A percentile compares a stretch with the other conserved stretches of the same genome.
Conservation (phyloP, 2,113 vertebrate genomes). For the Saccopteryx bilineata region DNA sequence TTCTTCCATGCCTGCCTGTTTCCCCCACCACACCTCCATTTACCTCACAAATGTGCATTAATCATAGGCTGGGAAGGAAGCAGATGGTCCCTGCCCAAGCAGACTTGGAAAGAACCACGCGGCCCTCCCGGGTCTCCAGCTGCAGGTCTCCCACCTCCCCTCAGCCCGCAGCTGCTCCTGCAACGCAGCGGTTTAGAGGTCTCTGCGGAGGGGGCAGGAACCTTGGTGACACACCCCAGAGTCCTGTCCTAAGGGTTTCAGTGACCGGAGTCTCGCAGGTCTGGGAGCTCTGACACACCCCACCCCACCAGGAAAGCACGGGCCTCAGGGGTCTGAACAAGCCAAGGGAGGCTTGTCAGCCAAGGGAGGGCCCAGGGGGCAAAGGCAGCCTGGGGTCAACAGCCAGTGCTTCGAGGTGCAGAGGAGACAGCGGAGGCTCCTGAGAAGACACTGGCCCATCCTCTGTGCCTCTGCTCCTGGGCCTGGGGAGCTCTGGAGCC, state of each 20-base stretch:
- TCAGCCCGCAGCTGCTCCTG: neutral
- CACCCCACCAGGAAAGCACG: neutral
- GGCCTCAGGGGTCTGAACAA: neutral
- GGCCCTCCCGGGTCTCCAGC: neutral
- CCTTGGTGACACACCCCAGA: neutral
- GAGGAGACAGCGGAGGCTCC: neutral
- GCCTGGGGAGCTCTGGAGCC: neutral
- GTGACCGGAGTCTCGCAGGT: neutral
- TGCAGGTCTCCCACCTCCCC: accelerated
- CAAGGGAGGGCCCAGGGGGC: neutral
- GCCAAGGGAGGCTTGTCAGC: neutral
- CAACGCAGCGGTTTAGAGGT: too few species aligned
- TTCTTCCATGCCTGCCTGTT: neutral
- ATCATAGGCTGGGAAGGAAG: neutral
- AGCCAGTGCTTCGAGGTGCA: neutral
- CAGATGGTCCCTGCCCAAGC: neutral
- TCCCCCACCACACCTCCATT: neutral
- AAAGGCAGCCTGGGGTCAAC: neutral
- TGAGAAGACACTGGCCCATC: neutral
- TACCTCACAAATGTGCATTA: neutral
- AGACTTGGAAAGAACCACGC: neutral
- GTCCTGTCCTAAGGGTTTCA: neutral
- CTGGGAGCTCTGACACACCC: neutral
- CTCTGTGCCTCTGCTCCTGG: neutral
- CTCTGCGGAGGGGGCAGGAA: neutral